These are phyloP conservation scores for Margaritifera margaritifera DNA, from an alignment of 2,888 invertebrate genomes.

Conservation along the genomic window DNA sequence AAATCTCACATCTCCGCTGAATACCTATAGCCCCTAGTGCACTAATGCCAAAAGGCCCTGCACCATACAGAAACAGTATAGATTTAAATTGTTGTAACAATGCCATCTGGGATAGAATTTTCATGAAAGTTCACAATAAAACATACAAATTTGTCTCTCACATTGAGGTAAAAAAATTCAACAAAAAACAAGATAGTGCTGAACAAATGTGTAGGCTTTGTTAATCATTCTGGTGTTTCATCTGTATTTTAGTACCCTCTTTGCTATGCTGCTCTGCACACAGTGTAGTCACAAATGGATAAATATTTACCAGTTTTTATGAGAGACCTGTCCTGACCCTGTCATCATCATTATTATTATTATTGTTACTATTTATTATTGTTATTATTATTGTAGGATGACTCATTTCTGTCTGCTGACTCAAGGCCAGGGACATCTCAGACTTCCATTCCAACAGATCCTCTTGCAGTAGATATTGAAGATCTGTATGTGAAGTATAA, in stretches of 20 bases:
- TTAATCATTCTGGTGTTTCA: neutral
- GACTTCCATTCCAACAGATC: conserved; percentile 72
- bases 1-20: too few species aligned
- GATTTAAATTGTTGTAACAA: too few species aligned
- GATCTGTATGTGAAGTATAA: conserved; percentile 97
- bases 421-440: conserved; percentile 64
- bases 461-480: conserved; percentile 83
- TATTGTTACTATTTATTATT: neutral
- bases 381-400: conserved; percentile 57
- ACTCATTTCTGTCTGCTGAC: conserved; percentile 52
- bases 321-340: neutral
- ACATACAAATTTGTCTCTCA: too few species aligned
- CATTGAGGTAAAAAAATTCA: too few species aligned
- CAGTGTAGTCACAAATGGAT: too few species aligned
- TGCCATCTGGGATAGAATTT: too few species aligned
- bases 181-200: too few species aligned
- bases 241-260: neutral
- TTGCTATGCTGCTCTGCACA: neutral
- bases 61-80: too few species aligned
- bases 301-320: neutral
- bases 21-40: too few species aligned
- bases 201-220: neutral
- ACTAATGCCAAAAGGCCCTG: too few species aligned
- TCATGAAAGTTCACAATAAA: too few species aligned
- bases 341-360: too few species aligned